Evolutionary conservation across 1,140 invertebrate species (phyloP).

Genomic region (Meteorus sp.): DNA sequence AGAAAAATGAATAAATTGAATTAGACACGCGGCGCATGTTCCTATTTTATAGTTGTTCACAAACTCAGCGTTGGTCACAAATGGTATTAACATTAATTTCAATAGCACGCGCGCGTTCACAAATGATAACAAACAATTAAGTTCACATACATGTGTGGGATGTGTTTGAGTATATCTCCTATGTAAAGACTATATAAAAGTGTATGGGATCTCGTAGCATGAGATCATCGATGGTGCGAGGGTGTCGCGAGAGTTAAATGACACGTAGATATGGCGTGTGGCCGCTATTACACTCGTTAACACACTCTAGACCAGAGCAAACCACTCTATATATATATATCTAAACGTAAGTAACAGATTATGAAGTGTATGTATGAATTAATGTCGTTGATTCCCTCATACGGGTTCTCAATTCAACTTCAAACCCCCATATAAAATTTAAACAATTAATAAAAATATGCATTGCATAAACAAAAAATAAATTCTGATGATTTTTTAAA

Average conservation of each 20-base stretch:
- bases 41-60: conserved; percentile 1
- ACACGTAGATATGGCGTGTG: conserved; percentile 55
- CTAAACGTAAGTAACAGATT: conserved; percentile 58
- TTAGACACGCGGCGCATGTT: neutral
- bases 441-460: too few relatives aligned
- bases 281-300: conserved; percentile 57
- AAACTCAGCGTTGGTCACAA: conserved; percentile 42
- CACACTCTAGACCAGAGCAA: too few relatives aligned
- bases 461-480: too few relatives aligned
- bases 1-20: too few relatives aligned
- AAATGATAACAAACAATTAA: conserved; percentile 60
- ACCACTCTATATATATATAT: conserved; percentile 39
- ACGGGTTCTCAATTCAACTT: conserved; percentile 38
- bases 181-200: neutral
- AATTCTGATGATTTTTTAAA: too few relatives aligned
- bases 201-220: conserved; percentile 38
- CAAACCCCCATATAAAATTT: too few relatives aligned
- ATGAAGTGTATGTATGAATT: conserved; percentile 58
- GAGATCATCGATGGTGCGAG: conserved; percentile 59
- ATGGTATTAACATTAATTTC: conserved; percentile 60
- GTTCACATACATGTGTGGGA: conserved; percentile 53
- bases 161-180: conserved; percentile 38
- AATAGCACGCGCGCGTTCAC: conserved; percentile 56
- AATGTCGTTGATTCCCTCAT: conserved; percentile 44
- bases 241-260: conserved; percentile 52